Evolutionary conservation across 2,888 invertebrate genomes (phyloP), one percentile per base, ranked within the genome.

Genomic region (Hypsopygia costalis): DNA sequence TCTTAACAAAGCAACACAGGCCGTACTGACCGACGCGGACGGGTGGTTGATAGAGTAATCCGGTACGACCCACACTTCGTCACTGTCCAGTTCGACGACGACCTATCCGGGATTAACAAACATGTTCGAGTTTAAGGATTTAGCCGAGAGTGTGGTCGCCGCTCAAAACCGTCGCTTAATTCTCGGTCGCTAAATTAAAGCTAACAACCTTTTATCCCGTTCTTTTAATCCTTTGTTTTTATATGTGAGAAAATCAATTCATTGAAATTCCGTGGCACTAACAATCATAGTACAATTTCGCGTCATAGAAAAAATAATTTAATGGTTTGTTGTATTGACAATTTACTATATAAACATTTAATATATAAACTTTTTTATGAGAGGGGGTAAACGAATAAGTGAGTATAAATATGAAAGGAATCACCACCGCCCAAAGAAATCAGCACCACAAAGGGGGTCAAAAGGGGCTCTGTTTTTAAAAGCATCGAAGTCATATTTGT

Each of bases 31-130:
- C 69, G 65, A 61, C 61, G 57, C 70, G 68, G 65, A 61, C 61
- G 57, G 52, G 52, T 56, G 55, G 58, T 54, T 62, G 72, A 73
- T 71, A 68, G 69, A 70, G 67, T 69, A 73, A 74, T 72, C 65
- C 65, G 50, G 45, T 46, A 51, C 47, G 66, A 69, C 73, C 78
- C 75, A 62, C 65, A 80, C 80, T 86, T 75, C 77, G 75, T 82
- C 82, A 81, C 69, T 86, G 85, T 85, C 83, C 60, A 54, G 52
- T 49, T 59, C 69, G 58, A 65, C 72, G 69, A 74, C 69, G 68
- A 73, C 74, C 75, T 70, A 70, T 66, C 66, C 65, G 51, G 69
- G 76, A 79, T 85, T 85, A 81, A 75, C 81, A 68, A 69, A 80
- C 76, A 74, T 79, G 82, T 81, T 71, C 68, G 69, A 76, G 73